Evolutionary conservation across 2,888 invertebrate species (phyloP).

Genomic region (Agonopterix arenella): DNA sequence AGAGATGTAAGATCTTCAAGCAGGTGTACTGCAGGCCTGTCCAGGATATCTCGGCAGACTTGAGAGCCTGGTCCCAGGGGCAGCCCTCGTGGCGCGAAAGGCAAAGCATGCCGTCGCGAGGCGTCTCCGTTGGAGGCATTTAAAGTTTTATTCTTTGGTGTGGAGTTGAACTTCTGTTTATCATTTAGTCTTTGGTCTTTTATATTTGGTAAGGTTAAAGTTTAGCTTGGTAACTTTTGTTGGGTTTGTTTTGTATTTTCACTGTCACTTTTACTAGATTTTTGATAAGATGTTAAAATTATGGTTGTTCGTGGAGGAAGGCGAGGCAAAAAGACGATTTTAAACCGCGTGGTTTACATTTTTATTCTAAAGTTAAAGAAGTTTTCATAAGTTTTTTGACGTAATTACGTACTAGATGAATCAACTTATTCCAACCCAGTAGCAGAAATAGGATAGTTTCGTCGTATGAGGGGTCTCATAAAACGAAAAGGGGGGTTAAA

Average conservation of each 20-base stretch:
- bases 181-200: conserved; percentile 3
- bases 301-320: conserved; percentile 3
- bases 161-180: background rate
- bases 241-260: background rate
- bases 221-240: background rate
- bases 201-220: background rate
- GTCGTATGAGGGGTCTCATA: no score
- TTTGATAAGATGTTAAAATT: background rate
- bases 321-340: no score
- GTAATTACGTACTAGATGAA: no score
- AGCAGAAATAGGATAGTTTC: no score
- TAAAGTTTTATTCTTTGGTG: conserved; percentile 21
- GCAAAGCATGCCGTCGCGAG: conserved; percentile 75
- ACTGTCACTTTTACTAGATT: background rate
- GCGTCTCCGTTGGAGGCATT: conserved; percentile 71
- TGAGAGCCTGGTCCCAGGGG: conserved; percentile 76
- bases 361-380: no score
- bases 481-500: no score
- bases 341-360: no score
- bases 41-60: conserved; percentile 81
- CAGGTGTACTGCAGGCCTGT: conserved; percentile 90
- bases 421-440: no score
- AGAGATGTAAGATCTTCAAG: conserved; percentile 88
- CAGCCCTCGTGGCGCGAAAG: conserved; percentile 79
- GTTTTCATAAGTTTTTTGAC: no score